A percentile compares a stretch with the other conserved stretches of the same genome.
Conservation (phyloP, 2,797 vertebrate species). For the Cheirogaleus major region DNA sequence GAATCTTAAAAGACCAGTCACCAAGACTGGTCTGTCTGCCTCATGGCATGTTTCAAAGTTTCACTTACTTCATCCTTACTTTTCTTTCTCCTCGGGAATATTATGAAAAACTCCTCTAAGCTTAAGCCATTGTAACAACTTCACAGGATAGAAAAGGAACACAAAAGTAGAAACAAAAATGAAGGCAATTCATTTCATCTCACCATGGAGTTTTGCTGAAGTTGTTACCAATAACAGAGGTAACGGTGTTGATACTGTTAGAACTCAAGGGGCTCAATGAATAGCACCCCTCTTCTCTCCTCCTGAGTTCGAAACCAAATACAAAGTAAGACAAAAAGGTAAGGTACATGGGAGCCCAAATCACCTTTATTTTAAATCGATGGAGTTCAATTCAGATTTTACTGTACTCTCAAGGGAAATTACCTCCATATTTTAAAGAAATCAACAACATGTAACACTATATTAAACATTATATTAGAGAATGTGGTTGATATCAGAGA, state of each 20-base stretch:
- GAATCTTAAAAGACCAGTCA: background rate
- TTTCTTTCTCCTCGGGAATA: background rate
- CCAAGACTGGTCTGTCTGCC: background rate
- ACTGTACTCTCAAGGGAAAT: background rate
- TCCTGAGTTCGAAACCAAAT: conserved; percentile 6
- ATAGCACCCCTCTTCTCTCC: background rate
- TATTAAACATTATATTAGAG: background rate
- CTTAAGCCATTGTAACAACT: background rate
- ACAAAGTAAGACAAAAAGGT: background rate
- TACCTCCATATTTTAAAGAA: background rate
- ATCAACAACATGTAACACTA: background rate
- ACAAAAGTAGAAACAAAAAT: background rate
- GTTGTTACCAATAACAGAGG: background rate
- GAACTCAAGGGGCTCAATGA: background rate
- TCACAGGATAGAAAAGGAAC: background rate
- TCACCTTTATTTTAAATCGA: background rate
- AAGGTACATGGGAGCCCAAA: background rate
- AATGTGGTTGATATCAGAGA: background rate
- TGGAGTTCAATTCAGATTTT: conserved; percentile 14
- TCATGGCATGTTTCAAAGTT: background rate
- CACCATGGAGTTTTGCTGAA: background rate
- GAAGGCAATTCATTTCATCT: background rate
- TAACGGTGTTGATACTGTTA: background rate
- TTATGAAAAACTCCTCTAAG: background rate
- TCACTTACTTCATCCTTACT: background rate